Evolutionary conservation across 2,888 invertebrate species (phyloP), one percentile per base, ranked within the genome.

Genomic region (Spisula subtruncata): DNA sequence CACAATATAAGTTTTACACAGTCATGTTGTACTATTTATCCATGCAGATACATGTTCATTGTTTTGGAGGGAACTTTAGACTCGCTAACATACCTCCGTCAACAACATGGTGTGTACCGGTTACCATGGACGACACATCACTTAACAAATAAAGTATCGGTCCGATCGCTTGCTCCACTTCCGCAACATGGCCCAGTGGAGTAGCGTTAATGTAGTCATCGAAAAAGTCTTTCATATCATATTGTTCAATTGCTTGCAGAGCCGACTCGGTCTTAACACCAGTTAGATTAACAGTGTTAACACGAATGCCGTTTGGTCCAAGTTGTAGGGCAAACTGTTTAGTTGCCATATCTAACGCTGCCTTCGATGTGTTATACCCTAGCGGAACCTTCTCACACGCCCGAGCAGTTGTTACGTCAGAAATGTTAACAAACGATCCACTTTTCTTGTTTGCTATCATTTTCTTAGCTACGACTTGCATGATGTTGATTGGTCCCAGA

Each of bases 401-500:
- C 25, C 25, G 60, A 25, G n/a, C 6, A 25, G 60, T 25, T 4
- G 25, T 5, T 12, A 66, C 10, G 8, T n/a, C n/a, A 6, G 8
- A 25, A 25, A 66, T 25, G 8, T 66, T 66, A 4, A 66, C 60
- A 12, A 66, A 25, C 25, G 60, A 66, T 25, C 60, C 60, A 1
- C 0, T 25, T 66, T 66, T 66, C 25, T 66, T 66, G n/a, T 1
- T 25, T 4, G n/a, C 60, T 25, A 66, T 25, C 60, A 66, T 66
- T 8, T 66, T 66, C 60, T 66, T 66, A 66, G 25, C n/a, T 6
- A 66, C 25, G 5, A 66, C 12, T 25, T 66, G 60, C n/a, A 25
- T 25, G 25, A 2, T 0, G 25, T 25, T 66, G n/a, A 66, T 25
- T 0, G 98, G 97, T 4, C 98, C 98, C 97, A 98, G 98, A 0